Evolutionary conservation across 2,797 vertebrate genomes (phyloP).

Genomic region (Lagorchestes hirsutus): DNA sequence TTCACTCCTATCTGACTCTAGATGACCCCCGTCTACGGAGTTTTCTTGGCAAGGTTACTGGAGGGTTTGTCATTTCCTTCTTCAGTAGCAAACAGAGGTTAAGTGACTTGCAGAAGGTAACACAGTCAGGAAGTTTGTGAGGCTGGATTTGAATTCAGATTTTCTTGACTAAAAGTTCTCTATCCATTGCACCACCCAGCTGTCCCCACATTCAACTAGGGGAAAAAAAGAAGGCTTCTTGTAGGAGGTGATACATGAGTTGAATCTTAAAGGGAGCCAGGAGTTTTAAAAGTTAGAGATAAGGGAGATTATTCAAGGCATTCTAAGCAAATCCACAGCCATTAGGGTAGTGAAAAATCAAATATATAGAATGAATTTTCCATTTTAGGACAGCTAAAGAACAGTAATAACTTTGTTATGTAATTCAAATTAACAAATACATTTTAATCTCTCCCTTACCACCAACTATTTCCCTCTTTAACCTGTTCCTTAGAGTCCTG

Average conservation of each 20-base stretch:
- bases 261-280: not conserved
- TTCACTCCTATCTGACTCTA: not conserved
- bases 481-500: not conserved
- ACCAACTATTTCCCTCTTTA: not conserved
- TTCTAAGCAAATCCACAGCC: not conserved
- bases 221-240: not conserved
- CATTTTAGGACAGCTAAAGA: slow-evolving; percentile 20
- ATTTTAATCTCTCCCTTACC: slow-evolving; percentile 11
- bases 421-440: slow-evolving; percentile 8
- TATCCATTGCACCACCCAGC: not conserved
- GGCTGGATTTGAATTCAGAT: not conserved
- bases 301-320: not conserved
- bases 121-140: not conserved
- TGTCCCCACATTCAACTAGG: too few relatives aligned
- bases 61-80: not conserved
- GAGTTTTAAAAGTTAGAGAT: not conserved
- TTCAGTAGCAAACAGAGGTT: not conserved
- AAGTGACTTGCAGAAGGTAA: not conserved
- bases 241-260: not conserved
- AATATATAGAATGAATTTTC: slow-evolving; percentile 28
- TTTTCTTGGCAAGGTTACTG: not conserved
- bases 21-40: not conserved
- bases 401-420: slow-evolving; percentile 25
- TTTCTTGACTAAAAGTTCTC: not conserved
- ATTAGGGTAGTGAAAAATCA: not conserved